Evolutionary conservation across 2,888 invertebrate genomes (phyloP).

Genomic region (Cacoxenus indagator): DNA sequence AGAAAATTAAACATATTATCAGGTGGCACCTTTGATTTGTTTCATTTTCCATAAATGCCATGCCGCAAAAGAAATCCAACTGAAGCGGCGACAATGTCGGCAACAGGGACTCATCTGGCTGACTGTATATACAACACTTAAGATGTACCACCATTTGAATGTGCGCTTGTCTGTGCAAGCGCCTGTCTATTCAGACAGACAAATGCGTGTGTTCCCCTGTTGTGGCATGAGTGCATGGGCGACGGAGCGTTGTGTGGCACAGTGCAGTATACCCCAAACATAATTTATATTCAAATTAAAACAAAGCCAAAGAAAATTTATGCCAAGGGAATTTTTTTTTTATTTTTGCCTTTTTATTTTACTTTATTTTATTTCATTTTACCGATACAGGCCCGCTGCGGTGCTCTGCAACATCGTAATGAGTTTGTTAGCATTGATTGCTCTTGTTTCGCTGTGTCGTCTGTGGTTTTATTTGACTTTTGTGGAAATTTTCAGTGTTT

Average conservation of each 20-base stretch:
- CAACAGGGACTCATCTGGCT: not conserved
- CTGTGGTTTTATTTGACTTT: not conserved
- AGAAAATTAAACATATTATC: slow-evolving; percentile 20
- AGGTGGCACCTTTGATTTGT: slow-evolving; percentile 18
- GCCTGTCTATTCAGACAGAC: not conserved
- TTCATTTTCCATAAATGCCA: slow-evolving; percentile 13
- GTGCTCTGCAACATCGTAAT: not conserved
- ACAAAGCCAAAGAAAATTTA: slow-evolving; percentile 56
- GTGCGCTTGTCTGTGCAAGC: not conserved
- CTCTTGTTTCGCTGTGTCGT: not conserved
- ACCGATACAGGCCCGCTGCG: not conserved
- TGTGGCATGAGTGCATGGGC: not conserved
- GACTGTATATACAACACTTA: not conserved
- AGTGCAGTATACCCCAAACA: slow-evolving; percentile 27
- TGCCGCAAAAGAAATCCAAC: not conserved
- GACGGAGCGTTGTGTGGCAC: too few relatives aligned
- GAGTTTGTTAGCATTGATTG: slow-evolving; percentile 18
- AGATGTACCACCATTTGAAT: not conserved
- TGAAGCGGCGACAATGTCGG: not conserved
- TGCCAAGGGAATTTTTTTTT: slow-evolving; percentile 45
- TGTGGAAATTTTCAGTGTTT: slow-evolving; percentile 3
- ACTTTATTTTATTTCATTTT: not conserved
- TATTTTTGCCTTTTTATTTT: too few relatives aligned
- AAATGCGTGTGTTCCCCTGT: slow-evolving; percentile 19
- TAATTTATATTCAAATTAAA: slow-evolving; percentile 66